Percentiles rank a stretch among this genome's conserved stretches.
Conservation (phyloP, 2,797 vertebrate genomes). For the Malacoraja senta region DNA sequence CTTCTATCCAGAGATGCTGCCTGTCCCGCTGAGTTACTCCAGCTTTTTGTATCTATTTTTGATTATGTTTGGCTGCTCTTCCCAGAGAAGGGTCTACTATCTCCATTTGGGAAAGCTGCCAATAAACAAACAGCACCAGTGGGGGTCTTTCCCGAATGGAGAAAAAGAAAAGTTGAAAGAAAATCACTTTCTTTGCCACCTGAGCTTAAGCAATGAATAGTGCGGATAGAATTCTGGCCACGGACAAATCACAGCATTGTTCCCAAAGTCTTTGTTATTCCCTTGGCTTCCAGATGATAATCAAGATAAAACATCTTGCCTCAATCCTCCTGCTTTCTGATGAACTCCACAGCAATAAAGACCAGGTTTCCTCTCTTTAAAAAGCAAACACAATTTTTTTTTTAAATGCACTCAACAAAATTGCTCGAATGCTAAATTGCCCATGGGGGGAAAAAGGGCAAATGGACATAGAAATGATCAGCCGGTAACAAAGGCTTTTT, state of each 20-base stretch:
- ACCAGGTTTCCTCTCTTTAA: slow-evolving; percentile 47
- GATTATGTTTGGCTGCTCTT: too few relatives aligned
- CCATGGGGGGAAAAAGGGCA: slow-evolving; percentile 43
- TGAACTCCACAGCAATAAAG: slow-evolving; percentile 51
- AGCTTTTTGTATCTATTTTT: too few relatives aligned
- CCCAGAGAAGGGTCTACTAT: not conserved
- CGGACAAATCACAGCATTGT: not conserved
- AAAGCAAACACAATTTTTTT: slow-evolving; percentile 52
- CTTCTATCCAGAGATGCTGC: too few relatives aligned
- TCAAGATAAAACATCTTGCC: slow-evolving; percentile 51
- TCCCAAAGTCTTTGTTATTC: slow-evolving; percentile 39
- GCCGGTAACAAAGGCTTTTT: slow-evolving; percentile 77
- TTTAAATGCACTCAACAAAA: slow-evolving; percentile 46
- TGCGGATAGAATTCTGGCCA: not conserved
- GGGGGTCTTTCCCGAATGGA: not conserved
- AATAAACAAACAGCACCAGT: not conserved
- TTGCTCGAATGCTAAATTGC: slow-evolving; percentile 40
- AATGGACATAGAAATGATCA: slow-evolving; percentile 57
- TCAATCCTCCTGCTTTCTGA: slow-evolving; percentile 49
- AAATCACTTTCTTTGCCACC: not conserved
- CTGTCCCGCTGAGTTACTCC: too few relatives aligned
- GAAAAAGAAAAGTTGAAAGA: slow-evolving; percentile 6
- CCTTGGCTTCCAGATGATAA: slow-evolving; percentile 53
- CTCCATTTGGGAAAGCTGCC: not conserved
- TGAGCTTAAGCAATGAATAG: not conserved